Evolutionary conservation across 1,140 invertebrate species (phyloP).

Genomic region (Vollenhovia emeryi): DNA sequence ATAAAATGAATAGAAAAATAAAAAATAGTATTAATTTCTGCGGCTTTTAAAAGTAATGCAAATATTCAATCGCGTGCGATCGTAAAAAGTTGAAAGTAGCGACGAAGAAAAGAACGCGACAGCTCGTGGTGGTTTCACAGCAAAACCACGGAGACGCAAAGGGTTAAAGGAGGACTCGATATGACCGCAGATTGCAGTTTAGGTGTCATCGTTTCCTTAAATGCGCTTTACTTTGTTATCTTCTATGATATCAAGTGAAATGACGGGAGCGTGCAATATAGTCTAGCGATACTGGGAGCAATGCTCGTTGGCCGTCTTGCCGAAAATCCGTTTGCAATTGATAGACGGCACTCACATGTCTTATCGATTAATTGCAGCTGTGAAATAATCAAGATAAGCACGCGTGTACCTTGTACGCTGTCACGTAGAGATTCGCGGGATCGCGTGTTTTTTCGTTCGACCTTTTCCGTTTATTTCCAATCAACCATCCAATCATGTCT

Average conservation of each 20-base stretch:
- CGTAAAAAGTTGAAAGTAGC: no score
- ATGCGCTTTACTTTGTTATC: neutral
- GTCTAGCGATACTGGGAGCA: neutral
- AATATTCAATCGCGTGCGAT: no score
- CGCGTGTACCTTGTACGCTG: constrained; percentile 52
- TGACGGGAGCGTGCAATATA: neutral
- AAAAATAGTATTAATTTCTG: no score
- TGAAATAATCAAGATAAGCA: constrained; percentile 24
- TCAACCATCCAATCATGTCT: constrained; percentile 16
- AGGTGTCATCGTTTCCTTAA: neutral
- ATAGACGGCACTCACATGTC: neutral
- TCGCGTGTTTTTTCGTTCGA: constrained; percentile 21
- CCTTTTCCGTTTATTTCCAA: neutral
- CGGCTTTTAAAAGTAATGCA: no score
- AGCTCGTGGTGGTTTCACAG: no score
- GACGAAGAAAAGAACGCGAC: no score
- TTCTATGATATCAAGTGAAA: neutral
- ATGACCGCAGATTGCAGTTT: no score
- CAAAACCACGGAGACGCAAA: no score
- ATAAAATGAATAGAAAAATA: no score
- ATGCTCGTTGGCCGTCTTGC: neutral
- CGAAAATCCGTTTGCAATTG: neutral
- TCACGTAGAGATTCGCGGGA: neutral
- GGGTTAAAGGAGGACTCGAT: neutral
- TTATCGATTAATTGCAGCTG: constrained; percentile 45